Conservation (phyloP, 2,888 invertebrate genomes). For the Alviniconcha strummeri region DNA sequence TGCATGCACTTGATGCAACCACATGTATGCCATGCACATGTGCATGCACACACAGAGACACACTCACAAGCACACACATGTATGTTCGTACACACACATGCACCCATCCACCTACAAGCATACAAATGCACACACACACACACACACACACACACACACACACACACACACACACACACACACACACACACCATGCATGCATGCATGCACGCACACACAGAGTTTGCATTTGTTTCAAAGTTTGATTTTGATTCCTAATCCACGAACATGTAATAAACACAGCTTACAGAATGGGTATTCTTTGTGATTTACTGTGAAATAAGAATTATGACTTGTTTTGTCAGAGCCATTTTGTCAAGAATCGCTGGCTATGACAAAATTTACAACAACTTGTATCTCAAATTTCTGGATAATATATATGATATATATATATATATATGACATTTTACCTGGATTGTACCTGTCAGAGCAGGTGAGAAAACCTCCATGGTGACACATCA, state of each 20-base stretch:
- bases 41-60: neutral
- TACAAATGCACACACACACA: neutral
- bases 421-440: too few species aligned
- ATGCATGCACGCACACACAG: neutral
- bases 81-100: neutral
- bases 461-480: constrained; percentile 76
- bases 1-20: too few species aligned
- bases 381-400: too few species aligned
- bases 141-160: neutral
- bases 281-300: neutral
- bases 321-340: neutral
- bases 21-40: neutral
- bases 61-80: neutral
- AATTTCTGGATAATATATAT: too few species aligned
- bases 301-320: neutral
- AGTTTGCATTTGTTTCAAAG: neutral
- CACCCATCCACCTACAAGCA: neutral
- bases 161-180: neutral
- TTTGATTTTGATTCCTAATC: neutral
- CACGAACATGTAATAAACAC: neutral
- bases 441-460: constrained; percentile 39
- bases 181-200: neutral
- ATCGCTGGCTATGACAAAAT: too few species aligned
- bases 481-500: constrained; percentile 89
- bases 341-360: too few species aligned